phyloP scores from a whole-genome alignment of 2,113 vertebrate genomes.

The Anhinga rufa region DNA sequence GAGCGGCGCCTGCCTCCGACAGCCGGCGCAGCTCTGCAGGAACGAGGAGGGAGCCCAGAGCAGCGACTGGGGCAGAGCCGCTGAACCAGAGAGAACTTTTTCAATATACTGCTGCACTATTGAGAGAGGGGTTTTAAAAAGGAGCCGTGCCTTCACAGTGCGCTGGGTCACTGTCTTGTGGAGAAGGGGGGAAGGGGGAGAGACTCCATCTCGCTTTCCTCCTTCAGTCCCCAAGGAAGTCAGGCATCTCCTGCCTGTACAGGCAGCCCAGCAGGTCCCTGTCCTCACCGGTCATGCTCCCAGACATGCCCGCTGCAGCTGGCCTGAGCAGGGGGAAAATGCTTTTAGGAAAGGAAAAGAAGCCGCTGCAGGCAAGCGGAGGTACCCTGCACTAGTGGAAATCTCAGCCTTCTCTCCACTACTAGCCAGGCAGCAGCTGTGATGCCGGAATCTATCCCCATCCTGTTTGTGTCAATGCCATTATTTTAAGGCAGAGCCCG shows the following conservation, averaged over 20 bases:
- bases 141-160: fast-evolving
- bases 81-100: not conserved
- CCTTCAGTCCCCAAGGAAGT: not conserved
- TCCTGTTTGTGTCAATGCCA: fast-evolving
- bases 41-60: not conserved
- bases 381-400: not conserved
- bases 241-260: not conserved
- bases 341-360: not conserved
- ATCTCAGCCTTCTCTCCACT: not conserved
- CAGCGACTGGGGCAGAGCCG: not conserved
- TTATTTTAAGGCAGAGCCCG: not conserved
- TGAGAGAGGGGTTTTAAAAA: not conserved
- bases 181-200: not conserved
- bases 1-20: not conserved
- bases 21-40: not conserved
- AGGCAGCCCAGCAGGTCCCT: not conserved
- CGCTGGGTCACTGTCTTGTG: fast-evolving
- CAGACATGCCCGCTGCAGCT: fast-evolving
- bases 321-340: not conserved
- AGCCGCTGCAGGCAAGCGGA: not conserved
- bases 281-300: not conserved
- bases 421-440: not conserved
- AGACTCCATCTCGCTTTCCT: not conserved
- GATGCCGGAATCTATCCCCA: fast-evolving
- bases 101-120: fast-evolving